Evolutionary conservation across 2,888 invertebrate species (phyloP).

Genomic region (Sminthurides aquaticus): DNA sequence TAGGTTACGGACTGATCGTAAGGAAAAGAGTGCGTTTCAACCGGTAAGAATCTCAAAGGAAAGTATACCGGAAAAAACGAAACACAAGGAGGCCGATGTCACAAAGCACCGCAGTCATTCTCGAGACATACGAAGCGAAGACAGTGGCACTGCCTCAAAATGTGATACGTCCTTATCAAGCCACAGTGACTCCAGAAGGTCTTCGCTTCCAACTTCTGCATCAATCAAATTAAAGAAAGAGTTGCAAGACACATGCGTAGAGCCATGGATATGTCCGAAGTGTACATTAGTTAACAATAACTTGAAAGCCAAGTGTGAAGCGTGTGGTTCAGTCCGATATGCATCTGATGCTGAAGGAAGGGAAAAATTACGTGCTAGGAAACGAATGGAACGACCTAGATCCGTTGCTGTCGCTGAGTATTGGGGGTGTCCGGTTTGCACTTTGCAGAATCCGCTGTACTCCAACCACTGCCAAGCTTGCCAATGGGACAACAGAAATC

Average conservation of each 20-base stretch:
- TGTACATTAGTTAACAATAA: constrained; percentile 77
- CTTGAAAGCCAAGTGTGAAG: constrained; percentile 66
- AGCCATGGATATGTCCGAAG: constrained; percentile 73
- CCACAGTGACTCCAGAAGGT: constrained; percentile 29
- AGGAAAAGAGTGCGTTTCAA: not conserved
- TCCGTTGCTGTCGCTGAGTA: constrained; percentile 35
- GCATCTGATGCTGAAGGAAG: not conserved
- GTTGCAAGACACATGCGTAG: constrained; percentile 23
- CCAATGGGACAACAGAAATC: constrained; percentile 41
- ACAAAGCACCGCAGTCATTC: not conserved
- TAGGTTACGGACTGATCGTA: not conserved
- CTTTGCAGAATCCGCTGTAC: constrained; percentile 40
- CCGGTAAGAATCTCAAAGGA: not conserved
- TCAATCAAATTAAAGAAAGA: constrained; percentile 34
- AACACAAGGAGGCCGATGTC: not conserved
- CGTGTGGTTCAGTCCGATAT: constrained; percentile 73
- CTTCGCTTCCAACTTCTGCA: constrained; percentile 35
- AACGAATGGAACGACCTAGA: constrained; percentile 32
- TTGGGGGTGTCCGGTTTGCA: constrained; percentile 42
- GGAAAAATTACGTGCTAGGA: constrained; percentile 39
- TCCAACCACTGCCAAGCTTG: constrained; percentile 41
- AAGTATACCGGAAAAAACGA: too few relatives aligned
- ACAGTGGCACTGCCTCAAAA: not conserved
- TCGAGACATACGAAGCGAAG: not conserved
- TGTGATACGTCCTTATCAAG: not conserved